These are phyloP conservation scores for Rhabdomys pumilio DNA, from an alignment of 2,797 vertebrate species.

Conservation along the genomic window DNA sequence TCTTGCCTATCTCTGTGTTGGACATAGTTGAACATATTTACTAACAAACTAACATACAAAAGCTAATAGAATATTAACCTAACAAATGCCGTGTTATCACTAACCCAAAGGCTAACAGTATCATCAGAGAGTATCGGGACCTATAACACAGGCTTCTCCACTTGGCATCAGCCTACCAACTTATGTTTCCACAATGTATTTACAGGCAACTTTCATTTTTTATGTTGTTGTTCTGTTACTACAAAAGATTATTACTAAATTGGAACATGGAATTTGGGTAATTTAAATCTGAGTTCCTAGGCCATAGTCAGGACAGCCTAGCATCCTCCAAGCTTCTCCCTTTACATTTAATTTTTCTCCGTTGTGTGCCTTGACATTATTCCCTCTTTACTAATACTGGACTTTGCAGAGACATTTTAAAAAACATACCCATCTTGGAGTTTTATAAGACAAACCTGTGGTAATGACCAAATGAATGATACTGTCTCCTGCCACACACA, in stretches of 20 bases:
- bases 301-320: not conserved
- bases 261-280: not conserved
- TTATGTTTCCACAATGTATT: not conserved
- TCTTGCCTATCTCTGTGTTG: not conserved
- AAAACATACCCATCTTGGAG: not conserved
- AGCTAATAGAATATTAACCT: not conserved
- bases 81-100: not conserved
- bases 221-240: not conserved
- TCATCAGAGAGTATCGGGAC: not conserved
- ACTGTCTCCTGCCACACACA: not conserved
- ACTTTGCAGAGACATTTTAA: not conserved
- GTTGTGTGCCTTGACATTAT: not conserved
- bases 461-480: not conserved
- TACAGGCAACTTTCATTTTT: not conserved
- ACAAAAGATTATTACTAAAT: not conserved
- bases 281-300: not conserved
- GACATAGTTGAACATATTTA: not conserved
- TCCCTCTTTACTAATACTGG: not conserved
- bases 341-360: slow-evolving; percentile 4
- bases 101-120: not conserved
- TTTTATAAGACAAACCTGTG: not conserved
- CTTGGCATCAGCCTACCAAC: not conserved
- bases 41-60: not conserved
- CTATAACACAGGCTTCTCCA: not conserved
- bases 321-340: not conserved